phyloP scores from a whole-genome alignment of 2,113 vertebrate species.

The Chaenocephalus aceratus region DNA sequence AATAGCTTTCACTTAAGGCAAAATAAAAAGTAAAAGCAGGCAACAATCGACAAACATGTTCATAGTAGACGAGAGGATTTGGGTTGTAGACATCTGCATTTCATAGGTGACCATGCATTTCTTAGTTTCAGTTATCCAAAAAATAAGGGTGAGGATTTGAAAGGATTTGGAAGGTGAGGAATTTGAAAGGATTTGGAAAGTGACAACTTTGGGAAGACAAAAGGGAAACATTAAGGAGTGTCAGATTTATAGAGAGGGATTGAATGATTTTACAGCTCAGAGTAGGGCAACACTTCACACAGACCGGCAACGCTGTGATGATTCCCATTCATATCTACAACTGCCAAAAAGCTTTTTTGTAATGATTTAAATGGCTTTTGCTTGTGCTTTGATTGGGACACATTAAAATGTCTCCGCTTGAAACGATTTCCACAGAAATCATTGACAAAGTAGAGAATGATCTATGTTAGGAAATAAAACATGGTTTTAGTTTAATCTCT shows the following conservation, averaged over 20 bases:
- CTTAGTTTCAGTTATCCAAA: constrained; percentile 41
- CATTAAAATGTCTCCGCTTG: background rate
- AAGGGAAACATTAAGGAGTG: constrained; percentile 60
- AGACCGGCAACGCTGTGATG: constrained; percentile 64
- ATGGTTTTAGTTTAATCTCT: background rate
- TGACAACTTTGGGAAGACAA: constrained; percentile 57
- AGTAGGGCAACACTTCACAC: constrained; percentile 70
- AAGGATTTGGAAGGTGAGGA: constrained; percentile 50
- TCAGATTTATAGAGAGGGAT: constrained; percentile 79
- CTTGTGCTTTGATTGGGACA: background rate
- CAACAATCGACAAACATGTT: constrained; percentile 78
- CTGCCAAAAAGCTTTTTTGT: too few species aligned
- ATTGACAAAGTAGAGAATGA: background rate
- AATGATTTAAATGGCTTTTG: background rate
- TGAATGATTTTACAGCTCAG: constrained; percentile 73
- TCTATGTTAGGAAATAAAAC: constrained; percentile 5
- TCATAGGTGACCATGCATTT: constrained; percentile 80
- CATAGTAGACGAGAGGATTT: constrained; percentile 47
- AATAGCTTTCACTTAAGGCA: constrained; percentile 30
- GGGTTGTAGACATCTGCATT: constrained; percentile 97
- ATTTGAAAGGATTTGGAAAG: constrained; percentile 49
- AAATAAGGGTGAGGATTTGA: constrained; percentile 64
- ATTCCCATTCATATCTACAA: constrained; percentile 10
- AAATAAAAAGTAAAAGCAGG: constrained; percentile 59
- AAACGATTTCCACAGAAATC: background rate